Conservation (phyloP, 2,113 vertebrate genomes). For the Calypte anna region DNA sequence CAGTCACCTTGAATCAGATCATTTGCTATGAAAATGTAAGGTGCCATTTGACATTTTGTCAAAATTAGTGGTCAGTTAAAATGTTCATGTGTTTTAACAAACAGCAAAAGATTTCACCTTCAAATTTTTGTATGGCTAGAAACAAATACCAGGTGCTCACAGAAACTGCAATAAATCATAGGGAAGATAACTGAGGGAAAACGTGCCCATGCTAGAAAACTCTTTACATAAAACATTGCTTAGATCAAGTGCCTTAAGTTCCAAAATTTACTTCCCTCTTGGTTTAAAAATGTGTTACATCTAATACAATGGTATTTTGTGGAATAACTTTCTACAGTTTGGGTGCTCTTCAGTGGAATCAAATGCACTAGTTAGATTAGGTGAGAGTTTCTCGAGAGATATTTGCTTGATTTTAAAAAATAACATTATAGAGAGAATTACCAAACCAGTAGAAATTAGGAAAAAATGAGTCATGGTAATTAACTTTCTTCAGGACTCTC, state of each 20-base stretch:
- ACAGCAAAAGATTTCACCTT: not conserved
- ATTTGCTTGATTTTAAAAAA: not conserved
- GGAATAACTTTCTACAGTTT: not conserved
- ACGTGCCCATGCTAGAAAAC: not conserved
- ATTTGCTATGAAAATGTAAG: not conserved
- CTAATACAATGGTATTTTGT: not conserved
- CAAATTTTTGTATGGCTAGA: not conserved
- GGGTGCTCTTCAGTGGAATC: not conserved
- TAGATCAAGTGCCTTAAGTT: not conserved
- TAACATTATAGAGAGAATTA: not conserved
- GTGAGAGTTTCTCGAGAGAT: not conserved
- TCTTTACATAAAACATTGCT: not conserved
- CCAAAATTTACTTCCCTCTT: not conserved
- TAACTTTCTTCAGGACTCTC: constrained; percentile 33
- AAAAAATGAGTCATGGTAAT: constrained; percentile 38
- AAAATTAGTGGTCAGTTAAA: not conserved
- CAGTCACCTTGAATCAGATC: not conserved
- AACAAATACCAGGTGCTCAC: not conserved
- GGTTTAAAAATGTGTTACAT: not conserved
- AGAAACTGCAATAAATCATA: not conserved
- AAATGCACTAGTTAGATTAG: not conserved
- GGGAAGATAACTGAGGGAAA: not conserved
- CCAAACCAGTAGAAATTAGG: constrained; percentile 42
- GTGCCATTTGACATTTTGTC: not conserved
- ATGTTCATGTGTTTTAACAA: not conserved